phyloP scores from a whole-genome alignment of 1,140 invertebrate genomes.

The Drosophila equinoxialis region DNA sequence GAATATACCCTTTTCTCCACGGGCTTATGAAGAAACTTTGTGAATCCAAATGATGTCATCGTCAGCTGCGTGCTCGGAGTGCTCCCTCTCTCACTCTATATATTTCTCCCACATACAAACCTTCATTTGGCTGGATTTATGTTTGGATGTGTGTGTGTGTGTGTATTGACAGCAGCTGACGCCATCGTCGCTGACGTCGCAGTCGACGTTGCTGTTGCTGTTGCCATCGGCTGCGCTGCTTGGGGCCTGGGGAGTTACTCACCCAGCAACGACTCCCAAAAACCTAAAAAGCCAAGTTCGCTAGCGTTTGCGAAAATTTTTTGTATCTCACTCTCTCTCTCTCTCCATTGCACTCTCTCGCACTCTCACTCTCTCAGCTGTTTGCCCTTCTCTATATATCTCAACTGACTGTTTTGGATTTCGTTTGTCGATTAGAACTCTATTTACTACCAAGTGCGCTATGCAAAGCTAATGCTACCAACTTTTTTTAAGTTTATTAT shows the following conservation, averaged over 20 bases:
- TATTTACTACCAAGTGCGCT: constrained; percentile 45
- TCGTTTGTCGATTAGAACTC: constrained; percentile 52
- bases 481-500: constrained; percentile 2
- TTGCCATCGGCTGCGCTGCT: constrained; percentile 18
- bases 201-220: constrained; percentile 26
- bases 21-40: constrained; percentile 1
- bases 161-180: constrained; percentile 59
- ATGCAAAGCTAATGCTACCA: constrained; percentile 22
- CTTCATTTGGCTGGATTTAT: constrained; percentile 47
- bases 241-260: constrained; percentile 52
- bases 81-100: constrained; percentile 12
- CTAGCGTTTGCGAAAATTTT: constrained; percentile 44
- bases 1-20: constrained; percentile 10
- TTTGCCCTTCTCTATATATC: constrained; percentile 11
- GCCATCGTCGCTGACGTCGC: constrained; percentile 55
- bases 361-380: background rate
- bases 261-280: constrained; percentile 25
- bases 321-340: background rate
- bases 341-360: background rate
- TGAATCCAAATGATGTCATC: constrained; percentile 53
- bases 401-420: constrained; percentile 27
- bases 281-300: constrained; percentile 22
- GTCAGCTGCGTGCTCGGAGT: constrained; percentile 38
- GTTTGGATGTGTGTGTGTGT: constrained; percentile 1
- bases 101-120: background rate